Evolutionary conservation across 2,888 invertebrate genomes (phyloP), one percentile per base, ranked within the genome.

Genomic region (Lochmaea crataegi): DNA sequence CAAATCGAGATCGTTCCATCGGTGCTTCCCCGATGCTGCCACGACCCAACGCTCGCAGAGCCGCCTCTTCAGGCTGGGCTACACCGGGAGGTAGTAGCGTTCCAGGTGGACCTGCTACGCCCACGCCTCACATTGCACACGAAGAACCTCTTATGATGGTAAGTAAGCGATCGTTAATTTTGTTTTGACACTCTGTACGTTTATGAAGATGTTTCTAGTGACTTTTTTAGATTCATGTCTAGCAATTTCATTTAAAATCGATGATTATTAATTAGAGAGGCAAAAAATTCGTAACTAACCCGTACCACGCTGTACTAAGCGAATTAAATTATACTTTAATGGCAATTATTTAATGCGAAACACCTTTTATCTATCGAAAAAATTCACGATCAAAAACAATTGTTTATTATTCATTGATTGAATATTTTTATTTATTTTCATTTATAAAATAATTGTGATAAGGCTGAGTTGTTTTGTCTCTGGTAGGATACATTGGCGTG

Each of bases 1-100:
- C 85, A 68, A 83, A 82, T 73, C 81, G 85, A 72, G 86, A 86
- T 76, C 85, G 85, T 79, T 82, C 84, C 77, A 84, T 88, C 84
- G 89, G 84, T 88, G 89, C 84, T 83, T 89, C 86, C 87, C 88
- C 86, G 87, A 89, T 83, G 82, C 82, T 83, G 87, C 88, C 90
- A 87, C 88, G 90, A 88, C 87, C 90, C 86, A 83, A 88, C 87
- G 86, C 87, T 87, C 87, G 89, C 87, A 83, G 84, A 78, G 77
- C 82, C 65, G 76, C 88, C 58, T 76, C 81, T 22, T 78, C 81
- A 57, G 78, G 81, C 79, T 82, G 83, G 84, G 75, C 45, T 51
- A 57, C 67, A 7, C 38, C 68, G 2, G 68, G 64, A 41, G 42
- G 61, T 32, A 14, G 68, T 12, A 16, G 16, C 12, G 61, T 57